These are phyloP conservation scores for Calcarius lapponicus DNA, from an alignment of 2,797 vertebrate species.

Conservation along the genomic window DNA sequence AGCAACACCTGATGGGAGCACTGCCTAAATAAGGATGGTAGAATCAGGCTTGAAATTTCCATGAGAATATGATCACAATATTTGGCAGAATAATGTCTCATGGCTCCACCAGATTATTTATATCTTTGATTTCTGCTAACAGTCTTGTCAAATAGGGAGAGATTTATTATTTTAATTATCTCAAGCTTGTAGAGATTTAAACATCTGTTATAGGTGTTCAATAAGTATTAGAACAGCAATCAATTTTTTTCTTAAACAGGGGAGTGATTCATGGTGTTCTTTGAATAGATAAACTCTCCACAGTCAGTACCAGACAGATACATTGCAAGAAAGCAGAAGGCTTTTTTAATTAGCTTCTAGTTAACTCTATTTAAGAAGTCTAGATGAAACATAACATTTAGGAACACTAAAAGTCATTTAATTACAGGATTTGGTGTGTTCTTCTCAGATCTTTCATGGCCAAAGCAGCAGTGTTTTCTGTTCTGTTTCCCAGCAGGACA, in stretches of 20 bases:
- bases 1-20: not conserved
- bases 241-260: slow-evolving; percentile 66
- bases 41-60: not conserved
- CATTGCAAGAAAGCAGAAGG: slow-evolving; percentile 43
- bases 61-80: not conserved
- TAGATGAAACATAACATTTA: slow-evolving; percentile 68
- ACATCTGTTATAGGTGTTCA: slow-evolving; percentile 74
- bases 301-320: slow-evolving; percentile 21
- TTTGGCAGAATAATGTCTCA: slow-evolving; percentile 2
- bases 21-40: not conserved
- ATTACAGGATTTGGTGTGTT: slow-evolving; percentile 63
- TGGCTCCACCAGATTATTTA: slow-evolving; percentile 44
- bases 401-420: slow-evolving; percentile 66
- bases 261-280: slow-evolving; percentile 64
- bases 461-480: slow-evolving; percentile 3
- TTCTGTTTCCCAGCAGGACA: not conserved
- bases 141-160: slow-evolving; percentile 59
- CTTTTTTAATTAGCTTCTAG: slow-evolving; percentile 67
- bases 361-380: slow-evolving; percentile 69
- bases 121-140: slow-evolving; percentile 59
- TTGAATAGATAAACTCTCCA: slow-evolving; percentile 43
- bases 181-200: slow-evolving; percentile 72
- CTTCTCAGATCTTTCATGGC: slow-evolving; percentile 32
- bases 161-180: slow-evolving; percentile 78
- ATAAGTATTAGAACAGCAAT: slow-evolving; percentile 76